A percentile compares a stretch with the other conserved stretches of the same genome.
phyloP scores from a whole-genome alignment of 2,888 invertebrate species.

The Drosophila greeni region DNA sequence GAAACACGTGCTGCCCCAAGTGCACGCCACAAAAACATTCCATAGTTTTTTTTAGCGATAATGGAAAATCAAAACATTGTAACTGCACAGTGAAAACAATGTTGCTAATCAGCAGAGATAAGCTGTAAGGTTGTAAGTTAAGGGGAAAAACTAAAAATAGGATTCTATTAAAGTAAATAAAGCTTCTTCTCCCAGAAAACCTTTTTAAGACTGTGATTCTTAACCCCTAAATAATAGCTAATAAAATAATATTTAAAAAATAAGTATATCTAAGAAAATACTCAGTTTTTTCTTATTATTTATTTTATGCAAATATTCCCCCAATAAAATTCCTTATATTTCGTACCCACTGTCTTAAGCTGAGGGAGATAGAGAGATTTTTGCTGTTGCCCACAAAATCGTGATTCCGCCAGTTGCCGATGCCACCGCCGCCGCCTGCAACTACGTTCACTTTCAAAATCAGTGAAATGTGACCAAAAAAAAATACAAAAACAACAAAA shows the following conservation, averaged over 20 bases:
- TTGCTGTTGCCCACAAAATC: conserved; percentile 47
- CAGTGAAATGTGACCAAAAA: conserved; percentile 73
- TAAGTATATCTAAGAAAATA: background rate
- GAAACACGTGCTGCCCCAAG: conserved; percentile 43
- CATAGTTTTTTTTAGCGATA: conserved; percentile 36
- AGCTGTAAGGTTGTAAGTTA: background rate
- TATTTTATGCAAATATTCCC: background rate
- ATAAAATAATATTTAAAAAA: too few relatives aligned
- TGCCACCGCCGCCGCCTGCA: conserved; percentile 60
- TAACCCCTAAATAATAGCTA: accelerated
- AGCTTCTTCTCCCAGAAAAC: accelerated
- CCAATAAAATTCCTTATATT: conserved; percentile 2
- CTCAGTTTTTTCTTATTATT: too few relatives aligned
- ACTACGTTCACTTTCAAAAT: conserved; percentile 76
- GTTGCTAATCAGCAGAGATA: background rate
- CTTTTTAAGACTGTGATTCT: too few relatives aligned
- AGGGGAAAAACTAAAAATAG: background rate
- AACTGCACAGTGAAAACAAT: background rate
- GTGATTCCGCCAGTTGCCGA: conserved; percentile 56
- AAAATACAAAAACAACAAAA: conserved; percentile 17
- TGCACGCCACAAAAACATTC: conserved; percentile 37
- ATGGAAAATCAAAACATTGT: conserved; percentile 40
- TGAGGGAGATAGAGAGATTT: conserved; percentile 19
- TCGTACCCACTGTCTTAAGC: conserved; percentile 11
- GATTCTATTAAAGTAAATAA: background rate